A percentile compares a stretch with the other conserved stretches of the same genome.
phyloP scores from a whole-genome alignment of 2,888 invertebrate genomes.

The Drosophila flavopinicola region DNA sequence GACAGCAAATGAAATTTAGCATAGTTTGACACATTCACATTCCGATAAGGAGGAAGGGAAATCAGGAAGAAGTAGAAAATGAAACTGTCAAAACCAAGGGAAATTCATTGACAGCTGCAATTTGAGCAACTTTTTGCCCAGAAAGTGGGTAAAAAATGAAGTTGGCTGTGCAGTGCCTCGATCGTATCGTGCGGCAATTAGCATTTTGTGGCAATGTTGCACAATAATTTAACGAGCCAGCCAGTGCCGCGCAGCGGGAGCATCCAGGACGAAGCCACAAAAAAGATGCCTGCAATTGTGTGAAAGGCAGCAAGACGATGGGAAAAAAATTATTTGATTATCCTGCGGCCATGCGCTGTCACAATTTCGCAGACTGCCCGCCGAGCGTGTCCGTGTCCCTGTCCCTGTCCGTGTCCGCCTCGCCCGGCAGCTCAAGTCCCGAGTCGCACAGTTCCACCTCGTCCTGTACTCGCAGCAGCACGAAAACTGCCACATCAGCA shows the following conservation, averaged over 20 bases:
- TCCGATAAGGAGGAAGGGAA: slow-evolving; percentile 61
- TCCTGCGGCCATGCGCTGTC: slow-evolving; percentile 83
- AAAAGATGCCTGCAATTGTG: slow-evolving; percentile 53
- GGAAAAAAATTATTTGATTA: slow-evolving; percentile 79
- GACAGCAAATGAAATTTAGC: slow-evolving; percentile 52
- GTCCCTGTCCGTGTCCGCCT: slow-evolving; percentile 18
- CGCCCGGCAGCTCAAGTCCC: slow-evolving; percentile 14
- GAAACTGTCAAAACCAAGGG: slow-evolving; percentile 59
- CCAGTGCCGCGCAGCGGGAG: slow-evolving; percentile 34
- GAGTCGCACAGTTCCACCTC: slow-evolving; percentile 11
- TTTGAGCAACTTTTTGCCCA: slow-evolving; percentile 62
- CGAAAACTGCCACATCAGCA: slow-evolving; percentile 81
- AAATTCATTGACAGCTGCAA: slow-evolving; percentile 72
- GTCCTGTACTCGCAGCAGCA: slow-evolving; percentile 31
- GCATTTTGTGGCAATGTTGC: slow-evolving; percentile 80
- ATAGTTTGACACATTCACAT: slow-evolving; percentile 75
- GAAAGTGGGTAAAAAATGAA: slow-evolving; percentile 10
- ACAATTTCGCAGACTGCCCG: slow-evolving; percentile 79
- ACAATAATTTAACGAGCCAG: slow-evolving; percentile 75
- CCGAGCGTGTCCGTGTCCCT: slow-evolving; percentile 57
- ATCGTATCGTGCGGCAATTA: slow-evolving; percentile 79
- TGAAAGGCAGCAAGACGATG: slow-evolving; percentile 37
- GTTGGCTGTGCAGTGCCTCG: slow-evolving; percentile 42
- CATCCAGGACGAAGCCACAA: slow-evolving; percentile 36
- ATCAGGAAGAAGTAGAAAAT: slow-evolving; percentile 38